Conservation (phyloP, 2,113 vertebrate species). For the Chloroceryle aenea region DNA sequence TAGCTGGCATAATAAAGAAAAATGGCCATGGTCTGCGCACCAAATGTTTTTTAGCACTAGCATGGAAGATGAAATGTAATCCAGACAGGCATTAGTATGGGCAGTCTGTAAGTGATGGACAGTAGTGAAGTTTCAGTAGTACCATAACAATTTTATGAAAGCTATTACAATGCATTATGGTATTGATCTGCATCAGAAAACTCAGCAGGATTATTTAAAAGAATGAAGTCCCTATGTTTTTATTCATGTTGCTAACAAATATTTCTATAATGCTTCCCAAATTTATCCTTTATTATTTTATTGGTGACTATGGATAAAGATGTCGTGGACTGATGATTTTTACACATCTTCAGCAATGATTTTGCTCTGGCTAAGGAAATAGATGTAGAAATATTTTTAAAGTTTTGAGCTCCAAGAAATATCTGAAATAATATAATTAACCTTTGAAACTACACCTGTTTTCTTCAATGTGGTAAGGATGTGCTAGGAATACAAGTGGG, state of each 20-base stretch:
- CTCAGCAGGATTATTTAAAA: not conserved
- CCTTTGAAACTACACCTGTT: not conserved
- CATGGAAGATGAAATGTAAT: not conserved
- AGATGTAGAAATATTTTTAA: not conserved
- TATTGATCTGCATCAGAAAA: not conserved
- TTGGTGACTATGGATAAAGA: not conserved
- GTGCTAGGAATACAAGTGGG: not conserved
- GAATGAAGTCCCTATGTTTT: not conserved
- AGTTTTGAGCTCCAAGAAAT: not conserved
- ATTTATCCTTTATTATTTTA: not conserved
- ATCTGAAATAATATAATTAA: not conserved
- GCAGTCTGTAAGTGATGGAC: not conserved
- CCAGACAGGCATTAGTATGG: not conserved
- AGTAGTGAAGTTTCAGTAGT: not conserved
- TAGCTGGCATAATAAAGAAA: conserved; percentile 5
- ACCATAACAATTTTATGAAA: not conserved
- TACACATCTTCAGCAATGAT: not conserved
- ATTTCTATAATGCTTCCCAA: not conserved
- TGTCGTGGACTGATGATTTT: not conserved
- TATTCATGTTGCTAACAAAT: not conserved
- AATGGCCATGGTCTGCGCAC: not conserved
- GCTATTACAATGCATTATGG: not conserved
- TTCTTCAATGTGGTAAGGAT: not conserved
- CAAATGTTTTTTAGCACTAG: not conserved
- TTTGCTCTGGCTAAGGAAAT: not conserved